A percentile compares a stretch with the other conserved stretches of the same genome.
phyloP scores from a whole-genome alignment of 2,888 invertebrate genomes.

The Heliconius cydno region DNA sequence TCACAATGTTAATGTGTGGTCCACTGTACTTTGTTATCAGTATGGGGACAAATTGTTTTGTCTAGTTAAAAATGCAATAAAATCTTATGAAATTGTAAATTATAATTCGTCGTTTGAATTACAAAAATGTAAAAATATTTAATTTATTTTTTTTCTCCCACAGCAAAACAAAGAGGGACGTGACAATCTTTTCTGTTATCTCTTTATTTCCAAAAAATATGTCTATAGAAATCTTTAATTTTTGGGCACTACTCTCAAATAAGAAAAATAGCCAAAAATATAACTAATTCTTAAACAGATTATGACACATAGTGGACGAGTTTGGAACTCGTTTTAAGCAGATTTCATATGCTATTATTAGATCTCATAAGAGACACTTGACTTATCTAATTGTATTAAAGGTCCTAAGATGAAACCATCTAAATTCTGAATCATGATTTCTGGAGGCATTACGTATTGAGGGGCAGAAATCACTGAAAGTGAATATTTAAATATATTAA shows the following conservation, averaged over 20 bases:
- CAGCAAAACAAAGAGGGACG: neutral
- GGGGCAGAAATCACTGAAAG: too few relatives aligned
- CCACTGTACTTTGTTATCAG: neutral
- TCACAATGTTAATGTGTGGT: neutral
- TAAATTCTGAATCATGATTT: conserved; percentile 6
- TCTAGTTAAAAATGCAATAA: neutral
- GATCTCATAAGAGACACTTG: conserved; percentile 25
- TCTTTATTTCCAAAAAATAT: neutral
- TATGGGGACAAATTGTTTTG: neutral
- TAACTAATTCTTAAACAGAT: neutral
- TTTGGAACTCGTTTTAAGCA: conserved; percentile 17
- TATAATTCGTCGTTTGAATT: too few relatives aligned
- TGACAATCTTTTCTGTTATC: neutral
- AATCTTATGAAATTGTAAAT: neutral
- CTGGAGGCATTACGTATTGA: too few relatives aligned
- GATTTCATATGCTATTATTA: conserved; percentile 24
- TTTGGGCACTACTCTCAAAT: neutral
- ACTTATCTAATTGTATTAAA: conserved; percentile 27
- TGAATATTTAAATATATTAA: neutral
- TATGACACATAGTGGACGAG: neutral
- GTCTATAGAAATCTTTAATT: neutral
- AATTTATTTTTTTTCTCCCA: too few relatives aligned
- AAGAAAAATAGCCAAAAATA: neutral
- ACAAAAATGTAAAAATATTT: too few relatives aligned
- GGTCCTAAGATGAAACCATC: neutral